These are phyloP conservation scores for Acleris cristana DNA, from an alignment of 2,888 invertebrate genomes.

Conservation along the genomic window DNA sequence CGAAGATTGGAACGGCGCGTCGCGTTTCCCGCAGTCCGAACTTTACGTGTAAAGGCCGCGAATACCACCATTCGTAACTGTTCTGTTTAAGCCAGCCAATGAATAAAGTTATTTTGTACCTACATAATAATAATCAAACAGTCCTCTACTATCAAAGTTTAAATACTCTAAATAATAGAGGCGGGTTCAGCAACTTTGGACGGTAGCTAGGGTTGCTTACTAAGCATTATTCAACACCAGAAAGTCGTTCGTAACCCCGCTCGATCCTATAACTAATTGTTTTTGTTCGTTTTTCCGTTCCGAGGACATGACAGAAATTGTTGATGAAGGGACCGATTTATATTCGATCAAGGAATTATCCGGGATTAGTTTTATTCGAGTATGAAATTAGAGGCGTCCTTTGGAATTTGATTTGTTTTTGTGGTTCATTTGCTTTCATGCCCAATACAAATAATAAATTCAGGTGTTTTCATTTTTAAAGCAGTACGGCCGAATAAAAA, in stretches of 20 bases:
- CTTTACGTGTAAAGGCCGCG: too few relatives aligned
- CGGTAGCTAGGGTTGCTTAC: neutral
- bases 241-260: slow-evolving; percentile 14
- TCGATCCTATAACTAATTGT: slow-evolving; percentile 32
- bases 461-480: too few relatives aligned
- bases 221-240: slow-evolving; percentile 21
- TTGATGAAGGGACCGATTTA: slow-evolving; percentile 32
- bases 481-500: too few relatives aligned
- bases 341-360: slow-evolving; percentile 17
- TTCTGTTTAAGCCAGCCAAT: too few relatives aligned
- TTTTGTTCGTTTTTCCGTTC: slow-evolving; percentile 23
- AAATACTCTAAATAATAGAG: slow-evolving; percentile 14
- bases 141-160: neutral
- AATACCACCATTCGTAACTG: too few relatives aligned
- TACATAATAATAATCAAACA: slow-evolving; percentile 2
- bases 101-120: too few relatives aligned
- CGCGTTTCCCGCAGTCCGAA: too few relatives aligned
- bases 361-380: slow-evolving; percentile 24
- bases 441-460: too few relatives aligned
- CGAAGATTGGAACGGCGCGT: too few relatives aligned
- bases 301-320: slow-evolving; percentile 17
- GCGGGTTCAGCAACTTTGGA: slow-evolving; percentile 1
- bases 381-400: slow-evolving; percentile 12
- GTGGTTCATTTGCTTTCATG: too few relatives aligned
- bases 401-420: neutral